Percentiles rank a stretch among this genome's conserved stretches.
These are phyloP conservation scores for Bufotes viridis DNA, from an alignment of 2,797 vertebrate species.

Conservation along the genomic window DNA sequence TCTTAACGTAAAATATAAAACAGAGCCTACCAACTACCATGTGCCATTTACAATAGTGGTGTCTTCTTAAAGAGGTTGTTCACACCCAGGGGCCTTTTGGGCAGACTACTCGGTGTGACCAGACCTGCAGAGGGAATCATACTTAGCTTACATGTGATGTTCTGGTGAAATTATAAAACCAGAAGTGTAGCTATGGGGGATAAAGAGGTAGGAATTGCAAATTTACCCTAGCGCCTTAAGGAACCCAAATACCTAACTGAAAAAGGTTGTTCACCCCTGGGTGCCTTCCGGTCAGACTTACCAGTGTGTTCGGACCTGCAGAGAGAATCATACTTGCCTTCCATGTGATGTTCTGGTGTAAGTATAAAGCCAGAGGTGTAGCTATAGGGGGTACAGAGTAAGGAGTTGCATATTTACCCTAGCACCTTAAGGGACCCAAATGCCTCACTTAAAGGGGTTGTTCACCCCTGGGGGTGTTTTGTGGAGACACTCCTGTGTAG, in stretches of 20 bases:
- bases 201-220: not conserved
- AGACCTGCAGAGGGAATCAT: too few species aligned
- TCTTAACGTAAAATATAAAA: not conserved
- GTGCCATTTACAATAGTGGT: not conserved
- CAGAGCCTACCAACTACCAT: not conserved
- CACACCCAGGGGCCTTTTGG: too few species aligned
- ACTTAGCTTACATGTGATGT: not conserved
- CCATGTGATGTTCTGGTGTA: not conserved
- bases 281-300: too few species aligned
- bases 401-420: not conserved
- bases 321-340: too few species aligned
- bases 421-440: not conserved
- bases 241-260: not conserved
- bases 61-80: not conserved
- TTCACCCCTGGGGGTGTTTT: too few species aligned
- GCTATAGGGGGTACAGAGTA: not conserved
- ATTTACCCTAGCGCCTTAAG: not conserved
- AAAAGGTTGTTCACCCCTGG: not conserved
- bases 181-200: not conserved
- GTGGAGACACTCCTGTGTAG: too few species aligned
- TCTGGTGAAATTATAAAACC: not conserved
- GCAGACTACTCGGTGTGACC: too few species aligned
- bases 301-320: too few species aligned
- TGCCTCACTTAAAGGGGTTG: not conserved
- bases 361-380: not conserved